These are phyloP conservation scores for Stomatorhinus walkeri DNA, from an alignment of 2,797 vertebrate genomes.

Conservation along the genomic window DNA sequence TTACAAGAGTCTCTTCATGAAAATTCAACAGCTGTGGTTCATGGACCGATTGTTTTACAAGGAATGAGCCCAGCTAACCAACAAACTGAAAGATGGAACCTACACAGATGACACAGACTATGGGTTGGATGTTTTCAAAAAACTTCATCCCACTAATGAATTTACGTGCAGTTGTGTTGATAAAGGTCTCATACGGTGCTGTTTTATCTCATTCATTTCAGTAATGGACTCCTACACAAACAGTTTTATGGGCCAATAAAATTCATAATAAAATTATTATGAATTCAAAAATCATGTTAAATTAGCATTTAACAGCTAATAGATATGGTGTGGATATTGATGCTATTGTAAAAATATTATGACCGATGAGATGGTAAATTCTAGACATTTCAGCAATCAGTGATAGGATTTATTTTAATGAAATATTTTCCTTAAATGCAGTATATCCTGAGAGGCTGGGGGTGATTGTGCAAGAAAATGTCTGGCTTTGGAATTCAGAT, in stretches of 20 bases:
- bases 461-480: background rate
- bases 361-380: background rate
- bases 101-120: background rate
- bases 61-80: background rate
- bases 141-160: background rate
- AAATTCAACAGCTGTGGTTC: background rate
- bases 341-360: background rate
- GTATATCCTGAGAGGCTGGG: background rate
- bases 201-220: background rate
- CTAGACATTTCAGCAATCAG: too few relatives aligned
- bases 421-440: background rate
- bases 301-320: background rate
- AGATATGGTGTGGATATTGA: background rate
- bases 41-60: background rate
- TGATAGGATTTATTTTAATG: too few relatives aligned
- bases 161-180: background rate
- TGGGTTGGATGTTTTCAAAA: background rate
- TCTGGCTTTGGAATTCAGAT: background rate
- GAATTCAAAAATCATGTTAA: background rate
- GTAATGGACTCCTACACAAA: background rate
- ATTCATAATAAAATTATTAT: background rate
- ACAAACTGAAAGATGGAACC: background rate
- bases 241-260: background rate
- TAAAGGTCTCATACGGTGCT: background rate
- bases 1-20: background rate